Percentiles rank a stretch among this genome's conserved stretches.
These are phyloP conservation scores for Catostomus latipinnis DNA, from an alignment of 2,797 vertebrate genomes.

Conservation along the genomic window DNA sequence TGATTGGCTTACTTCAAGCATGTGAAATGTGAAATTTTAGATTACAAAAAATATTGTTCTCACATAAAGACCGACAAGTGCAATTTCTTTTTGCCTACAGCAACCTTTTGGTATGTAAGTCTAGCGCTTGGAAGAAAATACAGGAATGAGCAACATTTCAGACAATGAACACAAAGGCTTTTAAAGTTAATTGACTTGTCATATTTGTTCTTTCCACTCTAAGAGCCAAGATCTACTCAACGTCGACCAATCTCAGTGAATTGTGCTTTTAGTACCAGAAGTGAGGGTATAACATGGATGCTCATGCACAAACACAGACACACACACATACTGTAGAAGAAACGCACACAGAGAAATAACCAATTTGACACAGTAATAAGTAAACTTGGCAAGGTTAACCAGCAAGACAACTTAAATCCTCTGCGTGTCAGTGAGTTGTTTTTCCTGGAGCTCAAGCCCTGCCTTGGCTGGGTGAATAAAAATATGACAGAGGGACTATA, in stretches of 20 bases:
- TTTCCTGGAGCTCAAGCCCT: conserved; percentile 88
- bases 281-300: background rate
- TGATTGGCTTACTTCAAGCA: conserved; percentile 59
- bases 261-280: conserved; percentile 29
- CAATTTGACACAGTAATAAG: conserved; percentile 11
- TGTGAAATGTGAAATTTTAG: conserved; percentile 66
- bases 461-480: conserved; percentile 83
- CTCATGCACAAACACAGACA: conserved; percentile 9
- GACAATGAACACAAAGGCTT: conserved; percentile 44
- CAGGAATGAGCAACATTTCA: conserved; percentile 43
- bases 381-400: conserved; percentile 13
- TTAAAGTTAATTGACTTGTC: conserved; percentile 39
- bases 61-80: conserved; percentile 40
- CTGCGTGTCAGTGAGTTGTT: conserved; percentile 85
- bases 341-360: background rate
- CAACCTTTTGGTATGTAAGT: conserved; percentile 48
- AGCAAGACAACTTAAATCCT: conserved; percentile 80
- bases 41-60: conserved; percentile 63
- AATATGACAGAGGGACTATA: conserved; percentile 5
- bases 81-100: conserved; percentile 43
- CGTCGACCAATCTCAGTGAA: conserved; percentile 28
- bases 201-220: conserved; percentile 32
- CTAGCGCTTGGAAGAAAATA: conserved; percentile 50
- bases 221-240: conserved; percentile 26
- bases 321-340: background rate